phyloP scores from a whole-genome alignment of 92 coral and sea anemone genomes.

The Meandrina meandrites region DNA sequence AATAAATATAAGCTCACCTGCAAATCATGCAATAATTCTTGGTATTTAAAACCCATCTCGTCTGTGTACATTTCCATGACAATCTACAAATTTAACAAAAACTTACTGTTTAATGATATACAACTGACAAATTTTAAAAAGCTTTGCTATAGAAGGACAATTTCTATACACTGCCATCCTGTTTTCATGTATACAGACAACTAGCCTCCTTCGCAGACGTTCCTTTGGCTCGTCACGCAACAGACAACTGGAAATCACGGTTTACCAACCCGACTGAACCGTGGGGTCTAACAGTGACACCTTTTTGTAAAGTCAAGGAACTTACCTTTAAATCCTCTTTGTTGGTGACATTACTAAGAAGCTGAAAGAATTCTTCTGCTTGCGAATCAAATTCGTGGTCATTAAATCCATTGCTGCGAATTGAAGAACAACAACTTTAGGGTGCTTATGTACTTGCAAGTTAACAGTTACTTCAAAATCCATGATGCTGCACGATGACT shows the following conservation, averaged over 20 bases:
- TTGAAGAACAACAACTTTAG: neutral
- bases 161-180: no score
- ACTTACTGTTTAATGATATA: neutral
- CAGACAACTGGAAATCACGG: no score
- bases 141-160: neutral
- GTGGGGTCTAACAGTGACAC: neutral
- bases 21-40: conserved; percentile 36
- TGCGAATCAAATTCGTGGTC: neutral
- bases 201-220: no score
- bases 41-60: conserved; percentile 47
- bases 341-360: neutral
- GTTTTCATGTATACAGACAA: no score
- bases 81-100: neutral
- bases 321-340: conserved; percentile 30
- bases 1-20: conserved; percentile 11
- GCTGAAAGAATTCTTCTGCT: conserved; percentile 17
- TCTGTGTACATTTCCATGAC: conserved; percentile 49
- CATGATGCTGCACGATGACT: no score
- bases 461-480: no score
- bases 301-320: neutral
- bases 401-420: neutral
- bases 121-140: neutral
- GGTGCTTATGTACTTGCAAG: neutral
- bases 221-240: no score
- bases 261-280: no score